Percentiles rank a stretch among this genome's conserved stretches.
These are phyloP conservation scores for Leistus spinibarbis DNA, from an alignment of 2,888 invertebrate genomes.

Conservation along the genomic window DNA sequence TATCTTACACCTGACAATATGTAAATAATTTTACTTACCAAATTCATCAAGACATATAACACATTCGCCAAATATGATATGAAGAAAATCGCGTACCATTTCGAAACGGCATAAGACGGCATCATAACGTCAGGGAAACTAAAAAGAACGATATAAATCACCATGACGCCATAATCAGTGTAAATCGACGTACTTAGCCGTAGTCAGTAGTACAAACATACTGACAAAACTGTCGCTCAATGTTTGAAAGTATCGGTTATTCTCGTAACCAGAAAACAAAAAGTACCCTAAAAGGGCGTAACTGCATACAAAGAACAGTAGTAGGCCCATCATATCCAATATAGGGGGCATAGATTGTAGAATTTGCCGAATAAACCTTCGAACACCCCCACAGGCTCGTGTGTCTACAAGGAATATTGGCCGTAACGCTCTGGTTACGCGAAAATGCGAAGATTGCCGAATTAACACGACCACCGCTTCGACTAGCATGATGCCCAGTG, in stretches of 20 bases:
- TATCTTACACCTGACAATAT: no score
- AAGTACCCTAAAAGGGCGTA: constrained; percentile 84
- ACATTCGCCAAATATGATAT: constrained; percentile 84
- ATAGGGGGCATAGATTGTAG: constrained; percentile 86
- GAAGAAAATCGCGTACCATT: constrained; percentile 86
- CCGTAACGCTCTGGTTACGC: constrained; percentile 83
- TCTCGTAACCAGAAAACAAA: constrained; percentile 74
- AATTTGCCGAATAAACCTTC: constrained; percentile 77
- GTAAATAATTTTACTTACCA: constrained; percentile 62
- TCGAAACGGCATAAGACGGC: constrained; percentile 81
- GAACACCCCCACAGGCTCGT: constrained; percentile 79
- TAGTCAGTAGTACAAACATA: constrained; percentile 87
- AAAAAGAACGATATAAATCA: constrained; percentile 47
- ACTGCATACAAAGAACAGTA: constrained; percentile 83
- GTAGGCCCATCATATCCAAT: constrained; percentile 82
- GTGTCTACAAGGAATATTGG: constrained; percentile 91
- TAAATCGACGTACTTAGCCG: constrained; percentile 77
- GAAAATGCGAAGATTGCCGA: constrained; percentile 82
- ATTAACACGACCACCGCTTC: constrained; percentile 82
- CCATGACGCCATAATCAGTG: background rate
- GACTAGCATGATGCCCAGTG: constrained; percentile 78
- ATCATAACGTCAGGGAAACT: constrained; percentile 94
- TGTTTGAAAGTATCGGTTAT: constrained; percentile 78
- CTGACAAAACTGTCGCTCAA: constrained; percentile 84
- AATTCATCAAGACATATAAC: constrained; percentile 86